Evolutionary conservation across 2,888 invertebrate species (phyloP).

Genomic region (Epinotia bilunana): DNA sequence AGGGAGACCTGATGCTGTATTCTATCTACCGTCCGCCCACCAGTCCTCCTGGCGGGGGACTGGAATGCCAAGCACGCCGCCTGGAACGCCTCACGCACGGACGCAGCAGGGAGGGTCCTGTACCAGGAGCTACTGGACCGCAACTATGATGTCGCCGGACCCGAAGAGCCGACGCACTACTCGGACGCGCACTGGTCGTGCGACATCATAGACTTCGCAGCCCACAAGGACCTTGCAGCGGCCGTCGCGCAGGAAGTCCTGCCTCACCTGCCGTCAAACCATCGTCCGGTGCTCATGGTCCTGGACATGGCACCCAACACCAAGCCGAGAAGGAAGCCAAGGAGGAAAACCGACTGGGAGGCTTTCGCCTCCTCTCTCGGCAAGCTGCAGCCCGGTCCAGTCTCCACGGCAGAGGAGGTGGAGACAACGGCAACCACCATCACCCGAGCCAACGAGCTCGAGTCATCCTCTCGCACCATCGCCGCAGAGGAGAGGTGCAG

Average conservation of each 20-base stretch:
- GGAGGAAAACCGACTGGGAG: too few relatives aligned
- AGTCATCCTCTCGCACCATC: too few relatives aligned
- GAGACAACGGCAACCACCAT: neutral
- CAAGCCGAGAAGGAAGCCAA: too few relatives aligned
- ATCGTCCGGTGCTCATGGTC: too few relatives aligned
- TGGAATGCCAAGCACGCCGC: neutral
- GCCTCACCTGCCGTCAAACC: neutral
- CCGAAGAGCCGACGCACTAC: conserved; percentile 1
- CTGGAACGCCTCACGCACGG: neutral
- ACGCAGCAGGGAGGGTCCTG: neutral
- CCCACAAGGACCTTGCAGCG: neutral
- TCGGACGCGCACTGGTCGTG: neutral
- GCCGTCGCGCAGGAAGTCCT: neutral
- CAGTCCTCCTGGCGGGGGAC: neutral
- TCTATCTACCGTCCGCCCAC: neutral
- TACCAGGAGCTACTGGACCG: neutral
- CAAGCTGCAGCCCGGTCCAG: too few relatives aligned
- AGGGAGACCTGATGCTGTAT: neutral
- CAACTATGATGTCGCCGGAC: neutral
- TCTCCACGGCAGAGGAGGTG: too few relatives aligned
- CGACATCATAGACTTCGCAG: neutral
- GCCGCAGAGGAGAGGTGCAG: too few relatives aligned
- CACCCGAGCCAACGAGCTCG: neutral
- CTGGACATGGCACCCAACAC: too few relatives aligned
- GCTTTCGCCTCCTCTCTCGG: too few relatives aligned